phyloP scores from a whole-genome alignment of 1,140 invertebrate genomes.

The Conus betulinus region DNA sequence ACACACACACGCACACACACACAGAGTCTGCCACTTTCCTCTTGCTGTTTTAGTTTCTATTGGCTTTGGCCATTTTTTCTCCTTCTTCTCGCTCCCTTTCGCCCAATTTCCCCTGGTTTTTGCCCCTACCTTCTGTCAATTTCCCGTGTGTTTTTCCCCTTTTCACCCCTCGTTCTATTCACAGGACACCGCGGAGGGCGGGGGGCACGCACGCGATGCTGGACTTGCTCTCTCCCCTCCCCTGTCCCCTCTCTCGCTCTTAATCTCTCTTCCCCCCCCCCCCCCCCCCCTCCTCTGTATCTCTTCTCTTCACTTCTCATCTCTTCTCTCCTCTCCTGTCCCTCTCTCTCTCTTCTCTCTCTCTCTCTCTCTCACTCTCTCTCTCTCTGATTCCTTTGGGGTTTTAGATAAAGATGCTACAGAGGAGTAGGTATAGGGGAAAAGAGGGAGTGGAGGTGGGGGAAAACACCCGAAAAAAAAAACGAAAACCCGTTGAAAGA shows the following conservation, averaged over 20 bases:
- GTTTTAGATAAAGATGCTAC: neutral
- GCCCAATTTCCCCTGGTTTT: neutral
- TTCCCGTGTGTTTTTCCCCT: neutral
- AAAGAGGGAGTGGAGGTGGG: no score
- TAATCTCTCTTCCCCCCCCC: neutral
- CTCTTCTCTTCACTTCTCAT: neutral
- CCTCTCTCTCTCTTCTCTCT: neutral
- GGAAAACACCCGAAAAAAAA: no score
- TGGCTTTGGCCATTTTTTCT: neutral
- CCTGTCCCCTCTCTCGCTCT: neutral
- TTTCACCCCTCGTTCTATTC: neutral
- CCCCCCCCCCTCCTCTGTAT: neutral
- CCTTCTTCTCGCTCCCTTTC: no score
- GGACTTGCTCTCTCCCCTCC: neutral
- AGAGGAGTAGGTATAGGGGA: no score
- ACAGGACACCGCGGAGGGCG: no score
- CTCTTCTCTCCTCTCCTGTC: neutral
- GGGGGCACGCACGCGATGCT: no score
- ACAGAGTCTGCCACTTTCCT: no score
- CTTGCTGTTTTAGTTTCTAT: no score
- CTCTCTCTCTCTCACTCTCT: neutral
- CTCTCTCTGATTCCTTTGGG: neutral
- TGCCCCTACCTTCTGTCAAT: neutral
- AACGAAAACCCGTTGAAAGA: no score
- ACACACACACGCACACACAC: no score